These are phyloP conservation scores for Esperia sulphurella DNA, from an alignment of 2,888 invertebrate genomes.

Conservation along the genomic window DNA sequence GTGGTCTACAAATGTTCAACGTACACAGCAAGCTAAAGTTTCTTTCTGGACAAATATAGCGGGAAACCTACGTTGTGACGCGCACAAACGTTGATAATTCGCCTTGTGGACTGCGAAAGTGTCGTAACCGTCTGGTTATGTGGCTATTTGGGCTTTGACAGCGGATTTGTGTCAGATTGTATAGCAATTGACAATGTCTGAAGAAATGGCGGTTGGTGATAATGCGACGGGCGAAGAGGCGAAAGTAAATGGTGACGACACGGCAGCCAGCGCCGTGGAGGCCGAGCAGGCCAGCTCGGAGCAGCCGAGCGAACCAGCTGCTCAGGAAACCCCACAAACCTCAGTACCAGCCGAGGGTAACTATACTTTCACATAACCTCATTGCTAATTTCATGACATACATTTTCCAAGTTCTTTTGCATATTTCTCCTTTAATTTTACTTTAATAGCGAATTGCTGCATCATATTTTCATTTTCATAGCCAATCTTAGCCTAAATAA, in stretches of 20 bases:
- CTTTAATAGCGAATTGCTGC: background rate
- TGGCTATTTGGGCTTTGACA: conserved; percentile 57
- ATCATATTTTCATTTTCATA: background rate
- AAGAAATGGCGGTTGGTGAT: conserved; percentile 74
- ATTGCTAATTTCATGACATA: conserved; percentile 48
- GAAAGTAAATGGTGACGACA: conserved; percentile 44
- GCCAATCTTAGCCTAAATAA: too few species aligned
- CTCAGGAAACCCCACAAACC: conserved; percentile 25
- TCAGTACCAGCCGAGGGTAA: conserved; percentile 38
- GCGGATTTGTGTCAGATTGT: conserved; percentile 52
- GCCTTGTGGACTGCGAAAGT: conserved; percentile 48
- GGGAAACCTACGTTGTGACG: conserved; percentile 74
- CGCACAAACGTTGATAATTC: conserved; percentile 60
- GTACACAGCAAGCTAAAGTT: conserved; percentile 33
- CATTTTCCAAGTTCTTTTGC: conserved; percentile 24
- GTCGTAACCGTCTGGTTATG: conserved; percentile 64
- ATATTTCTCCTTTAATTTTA: conserved; percentile 16
- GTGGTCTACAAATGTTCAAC: conserved; percentile 26
- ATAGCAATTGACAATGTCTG: conserved; percentile 70
- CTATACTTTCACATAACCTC: conserved; percentile 61
- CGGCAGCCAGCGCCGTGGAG: conserved; percentile 33
- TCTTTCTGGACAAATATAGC: conserved; percentile 60
- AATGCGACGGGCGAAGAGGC: conserved; percentile 55
- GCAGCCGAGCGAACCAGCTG: conserved; percentile 26
- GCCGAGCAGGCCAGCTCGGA: conserved; percentile 31